Evolutionary conservation across 2,113 vertebrate genomes (phyloP), one percentile per base, ranked within the genome.

Genomic region (Grus americana): DNA sequence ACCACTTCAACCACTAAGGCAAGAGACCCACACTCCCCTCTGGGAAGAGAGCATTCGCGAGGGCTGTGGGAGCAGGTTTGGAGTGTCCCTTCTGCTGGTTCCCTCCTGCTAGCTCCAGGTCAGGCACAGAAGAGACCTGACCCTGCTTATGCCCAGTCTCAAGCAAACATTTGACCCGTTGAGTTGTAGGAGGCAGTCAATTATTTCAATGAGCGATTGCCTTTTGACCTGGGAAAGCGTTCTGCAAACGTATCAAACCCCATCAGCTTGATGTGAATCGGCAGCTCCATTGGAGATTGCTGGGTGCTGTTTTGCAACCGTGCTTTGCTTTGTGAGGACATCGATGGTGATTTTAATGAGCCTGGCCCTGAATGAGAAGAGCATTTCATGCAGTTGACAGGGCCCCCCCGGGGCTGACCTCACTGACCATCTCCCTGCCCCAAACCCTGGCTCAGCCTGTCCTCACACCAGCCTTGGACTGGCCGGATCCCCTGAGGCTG

Each of bases 121-220:
- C 44, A 59, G 54, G 10, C 5, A 1, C 10, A 8, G 42, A n/a
- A 26, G 11, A 5, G 20, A 23, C n/a, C 65, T 42, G 49, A 70
- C 40, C 12, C 46, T 68, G 46, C 38, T 74, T 46, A 4, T 59
- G n/a, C 21, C 13, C 4, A 3, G 1, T 66, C 80, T 92, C 27
- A 70, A 81, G 52, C 20, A 67, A 71, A 42, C 0, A 2, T 72
- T 52, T 0, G 2, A 62, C 84, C n/a, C 0, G 0, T 7, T 1
- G 6, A 88, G 40, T 63, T 0, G 0, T 23, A 42, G 75, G 75
- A 91, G 63, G 30, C 3, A 1, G 55, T 85, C 65, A 47, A n/a
- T 94, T 94, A 94, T 81, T 94, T 81, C 20, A 22, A 92, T 92
- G 68, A 84, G 27, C 3, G 5, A 38, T 59, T 87, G 73, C 65